These are phyloP conservation scores for Falco peregrinus DNA, from an alignment of 2,797 vertebrate species.

Conservation along the genomic window DNA sequence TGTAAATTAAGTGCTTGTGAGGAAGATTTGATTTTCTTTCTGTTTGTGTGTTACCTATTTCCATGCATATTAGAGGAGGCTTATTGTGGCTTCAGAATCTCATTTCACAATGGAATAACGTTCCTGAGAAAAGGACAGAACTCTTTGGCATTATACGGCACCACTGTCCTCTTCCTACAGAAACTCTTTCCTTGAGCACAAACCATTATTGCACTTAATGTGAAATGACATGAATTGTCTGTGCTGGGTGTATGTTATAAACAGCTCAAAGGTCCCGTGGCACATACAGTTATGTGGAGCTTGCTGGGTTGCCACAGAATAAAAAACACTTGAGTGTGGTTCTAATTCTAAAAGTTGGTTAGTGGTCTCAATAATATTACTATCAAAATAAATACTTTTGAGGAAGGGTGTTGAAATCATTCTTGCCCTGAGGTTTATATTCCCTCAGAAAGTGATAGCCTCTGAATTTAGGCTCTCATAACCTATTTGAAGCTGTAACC, in stretches of 20 bases:
- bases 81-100: not conserved
- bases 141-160: not conserved
- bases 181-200: not conserved
- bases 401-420: not conserved
- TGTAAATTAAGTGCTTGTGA: not conserved
- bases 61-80: not conserved
- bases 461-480: not conserved
- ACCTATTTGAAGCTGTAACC: not conserved
- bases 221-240: not conserved
- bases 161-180: not conserved
- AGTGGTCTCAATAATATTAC: not conserved
- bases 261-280: not conserved
- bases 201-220: not conserved
- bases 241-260: not conserved
- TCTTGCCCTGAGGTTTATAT: not conserved
- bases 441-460: not conserved
- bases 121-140: not conserved
- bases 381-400: not conserved
- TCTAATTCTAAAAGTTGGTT: not conserved
- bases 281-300: rapidly evolving
- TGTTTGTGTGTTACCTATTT: not conserved
- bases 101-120: not conserved
- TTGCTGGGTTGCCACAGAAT: not conserved
- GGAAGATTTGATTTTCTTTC: not conserved
- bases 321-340: not conserved